These are phyloP conservation scores for Hyperoplus lanceolatus DNA, from an alignment of 2,797 vertebrate genomes.

Conservation along the genomic window DNA sequence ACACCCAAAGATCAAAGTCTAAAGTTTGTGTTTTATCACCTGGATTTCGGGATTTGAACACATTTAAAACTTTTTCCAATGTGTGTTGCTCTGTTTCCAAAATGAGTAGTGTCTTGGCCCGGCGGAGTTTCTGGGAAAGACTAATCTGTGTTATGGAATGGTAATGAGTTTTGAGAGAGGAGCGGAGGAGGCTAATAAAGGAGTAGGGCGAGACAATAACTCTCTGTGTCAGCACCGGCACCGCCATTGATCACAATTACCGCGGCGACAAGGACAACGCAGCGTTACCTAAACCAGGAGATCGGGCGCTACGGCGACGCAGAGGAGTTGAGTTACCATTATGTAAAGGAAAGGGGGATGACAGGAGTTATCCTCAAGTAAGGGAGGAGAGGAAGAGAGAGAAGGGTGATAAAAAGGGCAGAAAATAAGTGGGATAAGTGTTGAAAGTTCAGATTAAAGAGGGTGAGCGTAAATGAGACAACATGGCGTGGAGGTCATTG, in stretches of 20 bases:
- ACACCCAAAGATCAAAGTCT: slow-evolving; percentile 29
- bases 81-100: slow-evolving; percentile 1
- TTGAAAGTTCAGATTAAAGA: background rate
- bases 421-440: background rate
- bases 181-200: slow-evolving; percentile 31
- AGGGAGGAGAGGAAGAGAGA: slow-evolving; percentile 4
- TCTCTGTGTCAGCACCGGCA: slow-evolving; percentile 25
- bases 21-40: background rate
- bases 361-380: slow-evolving; percentile 11
- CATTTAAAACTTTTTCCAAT: background rate
- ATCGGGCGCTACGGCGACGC: background rate
- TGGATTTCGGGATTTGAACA: background rate
- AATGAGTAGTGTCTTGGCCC: background rate
- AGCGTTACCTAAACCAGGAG: slow-evolving; percentile 21
- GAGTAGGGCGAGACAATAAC: slow-evolving; percentile 19
- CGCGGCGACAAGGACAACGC: slow-evolving; percentile 6
- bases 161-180: slow-evolving; percentile 58
- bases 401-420: background rate
- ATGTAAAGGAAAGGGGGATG: slow-evolving; percentile 1
- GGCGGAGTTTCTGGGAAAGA: slow-evolving; percentile 20
- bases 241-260: slow-evolving; percentile 53
- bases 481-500: background rate
- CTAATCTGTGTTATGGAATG: slow-evolving; percentile 61
- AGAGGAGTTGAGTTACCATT: slow-evolving; percentile 26
- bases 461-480: background rate